These are phyloP conservation scores for Sminthurides bifidus DNA, from an alignment of 1,140 invertebrate genomes.

Conservation along the genomic window DNA sequence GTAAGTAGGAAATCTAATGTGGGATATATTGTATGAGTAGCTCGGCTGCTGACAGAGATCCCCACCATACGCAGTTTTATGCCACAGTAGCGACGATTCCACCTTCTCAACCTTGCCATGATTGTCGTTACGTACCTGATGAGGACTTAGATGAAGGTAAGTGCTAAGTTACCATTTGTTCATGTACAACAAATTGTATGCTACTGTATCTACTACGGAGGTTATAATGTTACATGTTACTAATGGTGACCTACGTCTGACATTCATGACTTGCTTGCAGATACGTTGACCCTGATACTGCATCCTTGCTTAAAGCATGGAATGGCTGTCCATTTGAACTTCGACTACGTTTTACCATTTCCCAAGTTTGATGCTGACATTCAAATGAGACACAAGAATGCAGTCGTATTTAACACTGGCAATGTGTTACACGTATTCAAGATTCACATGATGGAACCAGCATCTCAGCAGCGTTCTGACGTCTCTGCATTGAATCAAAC, in stretches of 20 bases:
- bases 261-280: no score
- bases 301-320: conserved; percentile 50
- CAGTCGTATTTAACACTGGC: conserved; percentile 57
- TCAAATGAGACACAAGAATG: conserved; percentile 49
- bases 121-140: conserved; percentile 46
- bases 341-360: conserved; percentile 54
- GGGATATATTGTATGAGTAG: no score
- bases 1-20: no score
- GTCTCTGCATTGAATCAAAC: not conserved
- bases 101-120: conserved; percentile 47
- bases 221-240: not conserved
- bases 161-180: conserved; percentile 1
- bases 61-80: conserved; percentile 14
- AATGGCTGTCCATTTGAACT: conserved; percentile 54
- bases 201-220: not conserved
- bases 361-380: conserved; percentile 49
- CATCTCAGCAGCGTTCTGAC: no score
- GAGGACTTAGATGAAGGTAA: conserved; percentile 49
- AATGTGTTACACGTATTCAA: conserved; percentile 53
- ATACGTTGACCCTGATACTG: no score
- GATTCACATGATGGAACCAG: conserved; percentile 12
- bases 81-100: conserved; percentile 41
- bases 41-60: not conserved
- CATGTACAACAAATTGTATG: not conserved
- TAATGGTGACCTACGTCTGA: not conserved